Conservation (phyloP, 2,888 invertebrate species). For the Patella caerulea region DNA sequence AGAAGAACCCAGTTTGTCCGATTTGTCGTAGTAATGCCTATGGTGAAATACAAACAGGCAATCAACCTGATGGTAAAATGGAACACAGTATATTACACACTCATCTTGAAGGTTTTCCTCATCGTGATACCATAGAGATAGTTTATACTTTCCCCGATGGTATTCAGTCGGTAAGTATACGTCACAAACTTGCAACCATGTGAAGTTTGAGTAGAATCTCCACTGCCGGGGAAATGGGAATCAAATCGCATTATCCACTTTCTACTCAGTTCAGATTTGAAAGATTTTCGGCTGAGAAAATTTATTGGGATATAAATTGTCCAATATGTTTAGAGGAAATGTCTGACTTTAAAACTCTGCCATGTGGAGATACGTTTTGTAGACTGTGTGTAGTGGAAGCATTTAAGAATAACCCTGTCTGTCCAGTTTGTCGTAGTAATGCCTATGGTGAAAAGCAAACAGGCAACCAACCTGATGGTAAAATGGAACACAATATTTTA, state of each 20-base stretch:
- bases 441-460: conserved; percentile 33
- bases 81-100: background rate
- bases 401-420: conserved; percentile 12
- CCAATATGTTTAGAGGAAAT: too few species aligned
- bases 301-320: too few species aligned
- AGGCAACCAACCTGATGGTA: conserved; percentile 44
- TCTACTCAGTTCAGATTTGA: too few species aligned
- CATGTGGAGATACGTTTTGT: too few species aligned
- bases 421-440: conserved; percentile 39
- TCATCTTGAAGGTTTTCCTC: conserved; percentile 23
- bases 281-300: too few species aligned
- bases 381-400: too few species aligned
- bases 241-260: too few species aligned
- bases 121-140: conserved; percentile 32
- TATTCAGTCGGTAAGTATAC: conserved; percentile 40
- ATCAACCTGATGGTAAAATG: conserved; percentile 46
- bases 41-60: conserved; percentile 34
- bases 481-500: conserved; percentile 28
- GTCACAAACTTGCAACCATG: too few species aligned
- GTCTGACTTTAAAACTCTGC: too few species aligned
- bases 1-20: conserved; percentile 32
- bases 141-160: conserved; percentile 61
- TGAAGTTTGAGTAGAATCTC: too few species aligned
- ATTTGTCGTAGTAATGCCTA: conserved; percentile 33
- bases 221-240: too few species aligned